Evolutionary conservation across 2,113 vertebrate genomes (phyloP), one percentile per base, ranked within the genome.

Genomic region (Machaerirhynchus nigripectus): DNA sequence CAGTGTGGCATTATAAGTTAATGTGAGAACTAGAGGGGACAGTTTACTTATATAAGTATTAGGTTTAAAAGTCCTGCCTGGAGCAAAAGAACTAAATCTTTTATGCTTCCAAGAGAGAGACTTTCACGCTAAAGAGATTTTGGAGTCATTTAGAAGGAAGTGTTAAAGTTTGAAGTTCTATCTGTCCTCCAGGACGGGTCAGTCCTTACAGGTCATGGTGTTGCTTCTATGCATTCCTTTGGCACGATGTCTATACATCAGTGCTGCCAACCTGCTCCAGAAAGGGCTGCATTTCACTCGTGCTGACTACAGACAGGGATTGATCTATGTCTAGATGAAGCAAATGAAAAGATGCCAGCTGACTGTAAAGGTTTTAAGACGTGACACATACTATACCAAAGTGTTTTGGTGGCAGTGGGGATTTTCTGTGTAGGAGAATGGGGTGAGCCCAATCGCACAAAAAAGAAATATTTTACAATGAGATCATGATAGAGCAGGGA

Each of bases 11-110:
- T 83, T 73, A 26, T 16, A 75, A 71, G 52, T 70, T 80, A 88
- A 90, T 27, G n/a, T 20, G 64, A 83, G 57, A 87, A 95, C n/a
- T 75, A 90, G n/a, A 88, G 30, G 47, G 86, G 70, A 80, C 55
- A 40, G 64, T 60, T 93, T 84, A 81, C 75, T 88, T 96, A 39
- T 33, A 13, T 13, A 92, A 77, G 30, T 84, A 84, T 71, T 83
- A 81, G 68, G 52, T 81, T 94, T 94, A 53, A 70, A 94, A 90
- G 39, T 67, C 60, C 73, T 81, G 84, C 75, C 85, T 88, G 60
- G 7, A 80, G 83, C 83, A 93, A 93, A 37, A 56, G 18, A 80
- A 60, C 56, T 91, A 80, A 94, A 83, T 35, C 33, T 86, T 94
- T 84, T 40, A 71, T 71, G 26, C 24, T 84, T 93, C 52, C 52